Conservation (phyloP, 2,888 invertebrate genomes). For the Chaitophorus viminalis region DNA sequence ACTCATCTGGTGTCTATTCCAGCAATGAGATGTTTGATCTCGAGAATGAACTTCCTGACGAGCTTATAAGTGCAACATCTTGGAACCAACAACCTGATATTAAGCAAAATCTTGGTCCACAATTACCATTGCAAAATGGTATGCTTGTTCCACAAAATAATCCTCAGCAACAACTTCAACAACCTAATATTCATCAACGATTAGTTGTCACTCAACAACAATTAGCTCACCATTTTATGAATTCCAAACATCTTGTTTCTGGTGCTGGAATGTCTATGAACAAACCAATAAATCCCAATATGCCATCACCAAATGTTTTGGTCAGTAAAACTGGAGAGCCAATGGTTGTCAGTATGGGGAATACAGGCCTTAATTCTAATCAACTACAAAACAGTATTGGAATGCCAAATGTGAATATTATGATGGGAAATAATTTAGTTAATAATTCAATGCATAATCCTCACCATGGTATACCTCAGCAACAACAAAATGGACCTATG, state of each 20-base stretch:
- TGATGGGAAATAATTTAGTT: slow-evolving; percentile 59
- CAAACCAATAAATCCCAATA: slow-evolving; percentile 65
- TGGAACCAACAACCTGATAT: slow-evolving; percentile 81
- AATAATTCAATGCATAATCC: slow-evolving; percentile 59
- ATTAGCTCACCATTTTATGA: slow-evolving; percentile 65
- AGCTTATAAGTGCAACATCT: slow-evolving; percentile 78
- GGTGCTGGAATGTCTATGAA: slow-evolving; percentile 72
- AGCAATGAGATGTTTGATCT: slow-evolving; percentile 88
- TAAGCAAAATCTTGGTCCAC: slow-evolving; percentile 82
- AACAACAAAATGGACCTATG: slow-evolving; percentile 57
- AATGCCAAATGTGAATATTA: slow-evolving; percentile 58
- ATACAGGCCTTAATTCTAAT: slow-evolving; percentile 51
- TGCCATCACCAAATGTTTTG: slow-evolving; percentile 86
- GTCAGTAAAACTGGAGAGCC: slow-evolving; percentile 73
- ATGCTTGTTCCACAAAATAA: slow-evolving; percentile 68
- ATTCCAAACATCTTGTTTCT: slow-evolving; percentile 78
- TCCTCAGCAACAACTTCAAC: slow-evolving; percentile 54
- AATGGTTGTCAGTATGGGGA: slow-evolving; percentile 68
- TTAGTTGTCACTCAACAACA: slow-evolving; percentile 64
- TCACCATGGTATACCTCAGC: slow-evolving; percentile 50
- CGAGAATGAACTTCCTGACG: slow-evolving; percentile 92
- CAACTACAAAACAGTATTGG: slow-evolving; percentile 59
- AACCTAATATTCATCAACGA: slow-evolving; percentile 62
- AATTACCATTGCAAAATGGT: slow-evolving; percentile 70
- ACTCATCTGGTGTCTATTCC: slow-evolving; percentile 77